Base-by-base conservation (phyloP, 2,888 invertebrate genomes). In the Erannis defoliaria region DNA sequence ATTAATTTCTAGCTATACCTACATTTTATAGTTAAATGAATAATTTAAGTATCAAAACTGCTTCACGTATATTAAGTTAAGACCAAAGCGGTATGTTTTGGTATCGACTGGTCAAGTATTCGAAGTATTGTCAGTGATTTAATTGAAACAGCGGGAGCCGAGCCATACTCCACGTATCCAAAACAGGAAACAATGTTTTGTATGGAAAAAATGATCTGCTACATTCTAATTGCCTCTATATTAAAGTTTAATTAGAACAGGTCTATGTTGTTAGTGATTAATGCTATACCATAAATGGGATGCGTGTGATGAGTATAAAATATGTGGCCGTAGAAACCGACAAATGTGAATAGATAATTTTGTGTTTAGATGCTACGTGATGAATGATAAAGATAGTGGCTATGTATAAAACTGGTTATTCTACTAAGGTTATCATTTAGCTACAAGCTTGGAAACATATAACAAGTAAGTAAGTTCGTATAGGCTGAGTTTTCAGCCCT, bases 141-240 rank as follows among this genome's bases (percentile, higher is more conserved):
- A 93, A 93, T 92, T 91, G 92, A 92, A 93, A 93, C 93, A 92
- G 93, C 92, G 77, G 92, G 92, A 84, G 88, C 76, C 84, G 67
- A 71, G 71, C 77, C 82, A 74, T 62, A 76, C 74, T 72, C 72
- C 77, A 78, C 78, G 82, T 82, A 78, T 78, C 72, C 73, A 70
- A 81, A 80, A 84, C 84, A 85, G 84, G 84, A 90, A 89, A 89
- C 89, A 90, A 88, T 87, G 88, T 89, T 91, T 89, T 86, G 85
- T 84, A 85, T 85, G 78, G 87, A 91, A 89, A 88, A 82, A 81
- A 80, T 81, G 76, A 84, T 85, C 83, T 82, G 82, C 81, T 87
- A 82, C 81, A 72, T 78, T 87, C 86, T 90, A 90, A 90, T 91
- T 89, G 89, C 84, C 82, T 86, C 73, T 79, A 84, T 84, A 43